Percentiles rank a stretch among this genome's conserved stretches.
These are phyloP conservation scores for Thera britannica DNA, from an alignment of 2,888 invertebrate species.

Conservation along the genomic window DNA sequence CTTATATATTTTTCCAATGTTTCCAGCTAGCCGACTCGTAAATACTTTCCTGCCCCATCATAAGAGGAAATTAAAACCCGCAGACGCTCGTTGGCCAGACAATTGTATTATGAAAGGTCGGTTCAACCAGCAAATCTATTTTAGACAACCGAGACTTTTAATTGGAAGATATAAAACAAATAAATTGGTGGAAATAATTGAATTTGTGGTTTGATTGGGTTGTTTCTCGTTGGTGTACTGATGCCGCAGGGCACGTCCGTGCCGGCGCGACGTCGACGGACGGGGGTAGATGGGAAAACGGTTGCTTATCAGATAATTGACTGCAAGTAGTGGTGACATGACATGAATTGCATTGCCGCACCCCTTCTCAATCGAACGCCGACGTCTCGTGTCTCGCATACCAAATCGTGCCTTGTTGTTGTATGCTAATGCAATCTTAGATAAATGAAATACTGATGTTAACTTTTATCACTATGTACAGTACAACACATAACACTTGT, in stretches of 20 bases:
- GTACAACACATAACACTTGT: slow-evolving; percentile 24
- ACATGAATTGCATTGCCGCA: slow-evolving; percentile 50
- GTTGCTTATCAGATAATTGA: slow-evolving; percentile 78
- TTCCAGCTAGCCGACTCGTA: not conserved
- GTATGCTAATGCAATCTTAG: slow-evolving; percentile 22
- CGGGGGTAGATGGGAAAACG: slow-evolving; percentile 51
- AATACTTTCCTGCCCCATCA: slow-evolving; percentile 20
- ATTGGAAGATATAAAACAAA: slow-evolving; percentile 52
- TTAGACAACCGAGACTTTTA: slow-evolving; percentile 56
- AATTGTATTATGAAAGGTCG: slow-evolving; percentile 64
- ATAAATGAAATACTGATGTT: slow-evolving; percentile 15
- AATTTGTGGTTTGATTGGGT: slow-evolving; percentile 56
- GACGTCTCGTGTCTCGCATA: slow-evolving; percentile 47
- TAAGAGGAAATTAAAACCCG: slow-evolving; percentile 51
- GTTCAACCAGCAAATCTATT: slow-evolving; percentile 66
- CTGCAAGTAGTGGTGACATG: slow-evolving; percentile 62
- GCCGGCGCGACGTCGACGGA: slow-evolving; percentile 15
- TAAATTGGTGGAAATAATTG: slow-evolving; percentile 61
- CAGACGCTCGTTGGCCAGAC: slow-evolving; percentile 58
- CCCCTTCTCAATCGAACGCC: slow-evolving; percentile 40
- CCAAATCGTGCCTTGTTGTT: slow-evolving; percentile 37
- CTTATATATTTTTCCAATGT: not conserved
- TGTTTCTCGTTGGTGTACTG: slow-evolving; percentile 57
- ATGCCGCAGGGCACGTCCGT: slow-evolving; percentile 39
- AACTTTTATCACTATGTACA: slow-evolving; percentile 1